Evolutionary conservation across 2,113 vertebrate genomes (phyloP), one percentile per base, ranked within the genome.

Genomic region (Salvator merianae): DNA sequence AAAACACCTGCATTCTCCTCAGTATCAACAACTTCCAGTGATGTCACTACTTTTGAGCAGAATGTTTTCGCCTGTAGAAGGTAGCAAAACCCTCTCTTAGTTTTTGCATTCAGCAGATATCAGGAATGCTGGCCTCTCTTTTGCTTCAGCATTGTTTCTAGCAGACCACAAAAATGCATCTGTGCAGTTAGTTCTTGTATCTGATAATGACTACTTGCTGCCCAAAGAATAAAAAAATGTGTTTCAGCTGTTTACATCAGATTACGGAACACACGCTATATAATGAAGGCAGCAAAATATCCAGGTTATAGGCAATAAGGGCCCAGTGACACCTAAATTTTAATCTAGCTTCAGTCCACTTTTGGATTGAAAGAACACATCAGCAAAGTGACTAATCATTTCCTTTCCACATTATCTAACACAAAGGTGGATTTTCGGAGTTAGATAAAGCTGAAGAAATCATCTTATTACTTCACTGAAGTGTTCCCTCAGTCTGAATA

Each of bases 31-130:
- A 62, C 53, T 81, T n/a, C 24, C 43, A 66, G 6, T 38, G 20
- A 32, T 40, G 28, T 55, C 34, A 26, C 40, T 59, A 55, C 59
- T 12, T 76, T 13, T 65, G 34, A n/a, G 14, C 53, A 36, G 34
- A 9, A 20, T 55, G 1, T 8, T 50, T 92, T 87, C 83, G 87
- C 26, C 65, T 82, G 22, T 59, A 85, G 84, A 79, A 82, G 84
- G 79, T 34, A 53, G 20, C 20, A 7, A 34, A 22, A 72, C 32
- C 74, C 59, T 84, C 59, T 53, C 76, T 84, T n/a, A n/a, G n/a
- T 63, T 74, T 91, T 87, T 78, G 79, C 68, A 71, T 86, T 80
- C 74, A 36, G 36, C 34, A 70, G 36, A 47, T 70, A 12, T 83
- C 8, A 84, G 5, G 62, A 34, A 7, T 30, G 47, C 8, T 40